Evolutionary conservation across 2,797 vertebrate species (phyloP), one percentile per base, ranked within the genome.

Genomic region (Lacerta bilineata): DNA sequence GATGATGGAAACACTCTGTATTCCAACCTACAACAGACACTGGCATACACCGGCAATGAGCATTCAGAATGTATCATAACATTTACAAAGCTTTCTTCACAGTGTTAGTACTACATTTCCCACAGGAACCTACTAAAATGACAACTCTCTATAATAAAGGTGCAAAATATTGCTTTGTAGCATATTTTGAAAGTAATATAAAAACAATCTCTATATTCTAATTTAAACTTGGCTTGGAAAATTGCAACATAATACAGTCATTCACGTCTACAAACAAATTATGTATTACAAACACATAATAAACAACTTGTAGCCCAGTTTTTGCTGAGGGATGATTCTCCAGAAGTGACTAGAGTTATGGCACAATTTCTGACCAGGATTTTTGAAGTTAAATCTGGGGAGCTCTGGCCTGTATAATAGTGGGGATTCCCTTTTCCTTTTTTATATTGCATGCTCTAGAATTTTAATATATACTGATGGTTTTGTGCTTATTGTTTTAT

Each of bases 141-240:
- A 96, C 95, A n/a, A 93, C 96, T 96, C 94, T 96, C 95, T 95
- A 95, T 95, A 96, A 95, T 93, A 95, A 96, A 97, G 95, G 95
- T 88, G 94, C 94, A 96, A 97, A 97, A 97, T 96, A 97, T 97
- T 96, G 96, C 96, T 98, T 96, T 97, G 93, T 93, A 97, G 95
- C 96, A 43, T 94, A 95, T 97, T 96, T 96, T 95, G 96, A 97
- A 97, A 97, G 96, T 95, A 95, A 97, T 97, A 98, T 94, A 97
- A 98, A 98, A 98, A 97, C 98, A 98, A 97, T 97, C 96, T 97
- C 96, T 97, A 96, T 97, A 96, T 96, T 96, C 97, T 95, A 96
- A 93, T 96, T 97, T 96, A 95, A 97, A 96, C 93, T 96, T 96
- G 96, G 96, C 95, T 97, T 96, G 93, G 97, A 96, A 96, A 97